A percentile compares a stretch with the other conserved stretches of the same genome.
These are phyloP conservation scores for Lepus townsendii DNA, from an alignment of 2,797 vertebrate species.

Conservation along the genomic window DNA sequence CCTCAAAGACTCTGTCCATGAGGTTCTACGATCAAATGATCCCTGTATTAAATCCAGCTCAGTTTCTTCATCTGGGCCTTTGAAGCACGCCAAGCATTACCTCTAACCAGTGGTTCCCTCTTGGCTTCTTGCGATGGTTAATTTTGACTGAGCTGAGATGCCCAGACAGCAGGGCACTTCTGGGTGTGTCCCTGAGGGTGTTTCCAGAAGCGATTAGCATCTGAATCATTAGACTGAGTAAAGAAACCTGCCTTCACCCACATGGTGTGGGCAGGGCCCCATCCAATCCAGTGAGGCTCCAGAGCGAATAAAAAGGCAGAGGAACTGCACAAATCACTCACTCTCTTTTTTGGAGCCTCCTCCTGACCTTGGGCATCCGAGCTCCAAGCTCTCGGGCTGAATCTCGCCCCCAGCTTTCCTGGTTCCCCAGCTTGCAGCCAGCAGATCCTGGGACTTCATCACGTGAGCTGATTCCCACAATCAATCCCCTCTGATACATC, in stretches of 20 bases:
- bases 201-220: constrained; percentile 54
- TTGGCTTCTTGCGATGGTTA: background rate
- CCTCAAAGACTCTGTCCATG: background rate
- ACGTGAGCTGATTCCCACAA: background rate
- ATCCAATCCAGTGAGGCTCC: background rate
- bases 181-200: background rate
- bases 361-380: background rate
- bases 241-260: background rate
- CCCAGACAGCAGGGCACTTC: background rate
- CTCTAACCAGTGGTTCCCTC: background rate
- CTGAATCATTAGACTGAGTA: background rate
- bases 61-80: background rate
- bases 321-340: background rate
- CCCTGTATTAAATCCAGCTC: background rate
- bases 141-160: background rate
- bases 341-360: background rate
- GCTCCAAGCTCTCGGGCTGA: background rate
- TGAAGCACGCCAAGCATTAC: constrained; percentile 3
- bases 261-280: background rate
- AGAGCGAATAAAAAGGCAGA: background rate
- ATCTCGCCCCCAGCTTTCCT: background rate
- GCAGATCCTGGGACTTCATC: background rate
- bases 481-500: background rate
- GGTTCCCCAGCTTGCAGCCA: background rate
- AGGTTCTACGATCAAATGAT: constrained; percentile 21